A percentile compares a stretch with the other conserved stretches of the same genome.
Evolutionary conservation across 2,888 invertebrate species (phyloP).

Genomic region (Acleris cristana): DNA sequence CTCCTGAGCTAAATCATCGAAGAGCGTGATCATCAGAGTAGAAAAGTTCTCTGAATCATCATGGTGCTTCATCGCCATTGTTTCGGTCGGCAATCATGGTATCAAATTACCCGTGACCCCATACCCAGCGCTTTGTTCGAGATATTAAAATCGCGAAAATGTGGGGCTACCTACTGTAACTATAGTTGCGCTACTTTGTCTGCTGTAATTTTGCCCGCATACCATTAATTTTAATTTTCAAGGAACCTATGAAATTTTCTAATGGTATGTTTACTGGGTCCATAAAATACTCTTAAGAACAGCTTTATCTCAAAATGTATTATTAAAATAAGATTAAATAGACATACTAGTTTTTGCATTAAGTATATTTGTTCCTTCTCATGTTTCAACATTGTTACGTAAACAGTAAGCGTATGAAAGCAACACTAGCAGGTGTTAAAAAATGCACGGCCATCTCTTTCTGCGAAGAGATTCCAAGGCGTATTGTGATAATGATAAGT

Average conservation of each 20-base stretch:
- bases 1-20: background rate
- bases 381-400: constrained; percentile 26
- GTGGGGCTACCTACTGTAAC: constrained; percentile 14
- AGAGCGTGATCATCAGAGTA: constrained; percentile 46
- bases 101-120: constrained; percentile 59
- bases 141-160: constrained; percentile 29
- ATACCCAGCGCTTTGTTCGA: constrained; percentile 35
- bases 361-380: background rate
- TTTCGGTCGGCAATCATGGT: constrained; percentile 56
- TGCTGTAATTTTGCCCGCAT: background rate
- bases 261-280: too few species aligned
- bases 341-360: too few species aligned
- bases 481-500: constrained; percentile 40
- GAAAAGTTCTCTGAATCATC: constrained; percentile 49
- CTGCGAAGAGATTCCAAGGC: constrained; percentile 43
- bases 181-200: background rate
- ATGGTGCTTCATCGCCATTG: constrained; percentile 56
- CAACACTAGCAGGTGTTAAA: constrained; percentile 40
- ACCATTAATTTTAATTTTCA: too few species aligned
- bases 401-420: constrained; percentile 28
- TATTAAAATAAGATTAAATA: too few species aligned
- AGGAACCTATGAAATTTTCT: too few species aligned
- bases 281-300: too few species aligned
- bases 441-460: constrained; percentile 42
- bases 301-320: too few species aligned